These are phyloP conservation scores for Ichneumon xanthorius DNA, from an alignment of 2,888 invertebrate species.

Conservation along the genomic window DNA sequence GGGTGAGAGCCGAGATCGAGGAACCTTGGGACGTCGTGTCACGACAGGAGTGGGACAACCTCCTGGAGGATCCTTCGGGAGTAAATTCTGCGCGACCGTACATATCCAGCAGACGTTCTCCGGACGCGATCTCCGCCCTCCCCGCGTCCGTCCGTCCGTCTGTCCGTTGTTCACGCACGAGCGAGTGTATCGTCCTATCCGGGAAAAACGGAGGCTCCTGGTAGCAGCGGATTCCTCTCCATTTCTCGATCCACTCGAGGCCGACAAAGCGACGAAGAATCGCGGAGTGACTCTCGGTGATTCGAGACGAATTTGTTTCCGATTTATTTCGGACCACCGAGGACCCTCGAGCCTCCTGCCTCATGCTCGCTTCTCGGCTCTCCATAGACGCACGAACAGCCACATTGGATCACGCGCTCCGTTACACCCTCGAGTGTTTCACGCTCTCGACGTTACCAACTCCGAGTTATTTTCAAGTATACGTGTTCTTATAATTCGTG, in stretches of 20 bases:
- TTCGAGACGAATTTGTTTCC: slow-evolving; percentile 79
- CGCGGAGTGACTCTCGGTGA: slow-evolving; percentile 29
- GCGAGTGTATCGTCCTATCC: slow-evolving; percentile 73
- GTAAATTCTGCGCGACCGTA: slow-evolving; percentile 47
- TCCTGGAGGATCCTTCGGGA: slow-evolving; percentile 76
- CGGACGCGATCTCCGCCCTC: slow-evolving; percentile 13
- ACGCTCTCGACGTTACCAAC: slow-evolving; percentile 44
- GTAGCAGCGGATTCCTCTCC: neutral
- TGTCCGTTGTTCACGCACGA: slow-evolving; percentile 78
- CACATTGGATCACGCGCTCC: slow-evolving; percentile 81
- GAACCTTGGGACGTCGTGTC: slow-evolving; percentile 53
- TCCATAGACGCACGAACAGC: slow-evolving; percentile 73
- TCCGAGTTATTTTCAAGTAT: slow-evolving; percentile 34
- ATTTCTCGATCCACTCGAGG: slow-evolving; percentile 31
- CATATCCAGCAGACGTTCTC: slow-evolving; percentile 29
- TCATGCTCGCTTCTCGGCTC: slow-evolving; percentile 30
- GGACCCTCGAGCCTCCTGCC: slow-evolving; percentile 72
- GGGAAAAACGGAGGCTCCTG: slow-evolving; percentile 22
- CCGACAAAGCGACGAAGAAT: slow-evolving; percentile 2
- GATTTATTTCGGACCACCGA: slow-evolving; percentile 79
- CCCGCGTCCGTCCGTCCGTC: slow-evolving; percentile 38
- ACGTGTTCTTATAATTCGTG: slow-evolving; percentile 24
- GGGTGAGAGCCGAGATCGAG: slow-evolving; percentile 13
- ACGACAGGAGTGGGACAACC: slow-evolving; percentile 33
- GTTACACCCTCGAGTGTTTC: slow-evolving; percentile 81